These are phyloP conservation scores for Aegithalos caudatus DNA, from an alignment of 2,113 vertebrate species.

Conservation along the genomic window DNA sequence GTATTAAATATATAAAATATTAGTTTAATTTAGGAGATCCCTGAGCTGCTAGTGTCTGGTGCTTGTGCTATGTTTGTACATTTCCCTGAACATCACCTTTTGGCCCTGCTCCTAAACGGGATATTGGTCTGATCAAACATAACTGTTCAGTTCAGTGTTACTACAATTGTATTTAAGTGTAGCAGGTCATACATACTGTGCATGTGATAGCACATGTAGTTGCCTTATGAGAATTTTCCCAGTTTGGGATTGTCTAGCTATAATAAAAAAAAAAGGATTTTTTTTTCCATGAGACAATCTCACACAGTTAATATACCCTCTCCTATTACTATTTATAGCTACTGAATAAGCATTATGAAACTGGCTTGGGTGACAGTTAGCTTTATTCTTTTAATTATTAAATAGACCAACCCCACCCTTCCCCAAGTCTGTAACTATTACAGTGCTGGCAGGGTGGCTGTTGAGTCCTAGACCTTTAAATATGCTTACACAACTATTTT, in stretches of 20 bases:
- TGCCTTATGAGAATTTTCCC: not conserved
- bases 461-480: not conserved
- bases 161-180: not conserved
- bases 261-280: not conserved
- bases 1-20: not conserved
- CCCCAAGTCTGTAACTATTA: not conserved
- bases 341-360: not conserved
- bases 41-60: not conserved
- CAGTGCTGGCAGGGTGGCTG: not conserved
- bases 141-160: not conserved
- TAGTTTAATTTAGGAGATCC: not conserved
- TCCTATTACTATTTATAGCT: not conserved
- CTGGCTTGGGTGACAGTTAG: not conserved
- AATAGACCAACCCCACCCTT: not conserved
- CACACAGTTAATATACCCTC: not conserved
- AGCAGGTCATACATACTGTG: not conserved
- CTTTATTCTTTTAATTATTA: not conserved
- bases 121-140: not conserved
- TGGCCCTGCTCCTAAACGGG: not conserved
- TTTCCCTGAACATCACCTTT: not conserved
- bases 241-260: not conserved
- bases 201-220: not conserved
- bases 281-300: accelerated
- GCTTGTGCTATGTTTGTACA: not conserved
- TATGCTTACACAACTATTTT: not conserved